Conservation (phyloP, 2,797 vertebrate genomes). For the Coranthus polyacanthus region DNA sequence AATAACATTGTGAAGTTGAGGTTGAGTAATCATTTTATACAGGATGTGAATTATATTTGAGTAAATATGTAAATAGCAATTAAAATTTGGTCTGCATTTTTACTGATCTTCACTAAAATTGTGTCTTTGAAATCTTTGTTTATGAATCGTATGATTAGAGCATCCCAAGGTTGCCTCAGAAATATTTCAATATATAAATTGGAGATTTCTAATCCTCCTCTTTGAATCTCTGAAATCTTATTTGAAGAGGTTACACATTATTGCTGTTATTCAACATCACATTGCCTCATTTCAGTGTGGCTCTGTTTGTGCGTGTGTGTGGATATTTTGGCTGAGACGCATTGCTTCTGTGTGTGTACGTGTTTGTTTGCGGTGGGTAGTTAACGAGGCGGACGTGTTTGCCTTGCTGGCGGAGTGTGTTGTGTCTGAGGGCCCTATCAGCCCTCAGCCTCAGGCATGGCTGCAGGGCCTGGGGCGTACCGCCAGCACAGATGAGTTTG, state of each 20-base stretch:
- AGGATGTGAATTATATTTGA: not conserved
- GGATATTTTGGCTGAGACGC: conserved; percentile 54
- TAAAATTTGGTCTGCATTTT: not conserved
- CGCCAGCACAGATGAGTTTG: conserved; percentile 84
- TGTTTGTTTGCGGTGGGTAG: conserved; percentile 75
- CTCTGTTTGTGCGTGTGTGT: conserved; percentile 22
- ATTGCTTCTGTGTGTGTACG: conserved; percentile 26
- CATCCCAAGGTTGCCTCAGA: conserved; percentile 17
- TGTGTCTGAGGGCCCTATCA: conserved; percentile 87
- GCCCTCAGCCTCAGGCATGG: conserved; percentile 82
- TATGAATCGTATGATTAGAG: conserved; percentile 12
- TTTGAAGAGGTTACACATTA: conserved; percentile 75
- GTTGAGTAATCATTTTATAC: conserved; percentile 1
- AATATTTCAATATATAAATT: conserved; percentile 39
- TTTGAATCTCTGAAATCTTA: conserved; percentile 54
- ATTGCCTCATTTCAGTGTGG: conserved; percentile 77
- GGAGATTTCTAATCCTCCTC: conserved; percentile 27
- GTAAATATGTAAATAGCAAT: conserved; percentile 1
- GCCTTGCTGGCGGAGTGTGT: conserved; percentile 77
- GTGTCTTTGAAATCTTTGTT: conserved; percentile 17
- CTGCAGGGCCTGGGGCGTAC: conserved; percentile 80
- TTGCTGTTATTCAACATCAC: conserved; percentile 76
- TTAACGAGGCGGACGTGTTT: conserved; percentile 81
- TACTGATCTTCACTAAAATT: not conserved
- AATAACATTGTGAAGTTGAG: not conserved